Evolutionary conservation across 2,113 vertebrate species (phyloP), one percentile per base, ranked within the genome.

Genomic region (Amblyornis subalaris): DNA sequence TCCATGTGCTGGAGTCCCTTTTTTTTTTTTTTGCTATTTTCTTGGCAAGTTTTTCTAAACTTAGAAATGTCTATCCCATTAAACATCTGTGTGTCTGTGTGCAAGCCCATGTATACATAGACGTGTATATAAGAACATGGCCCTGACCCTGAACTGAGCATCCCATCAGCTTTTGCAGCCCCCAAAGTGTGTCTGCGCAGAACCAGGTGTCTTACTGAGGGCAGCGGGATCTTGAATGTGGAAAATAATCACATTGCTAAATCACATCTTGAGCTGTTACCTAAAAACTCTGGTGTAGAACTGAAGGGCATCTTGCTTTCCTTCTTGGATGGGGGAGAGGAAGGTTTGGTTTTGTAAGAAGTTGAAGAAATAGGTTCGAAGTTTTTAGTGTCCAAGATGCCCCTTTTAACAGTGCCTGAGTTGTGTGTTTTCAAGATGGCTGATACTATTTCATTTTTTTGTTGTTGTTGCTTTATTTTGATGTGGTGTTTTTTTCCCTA

Each of bases 31-130:
- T 66, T 7, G 0, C 5, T 53, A 10, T 88, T 85, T 94, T 79
- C 76, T 89, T 94, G 85, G 60, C 69, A 81, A 84, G 29, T 67
- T 87, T 82, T 85, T 85, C 45, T 90, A 65, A 88, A 88, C 48
- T 88, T 35, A 53, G 58, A 42, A 50, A 70, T 24, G 18, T 61
- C 75, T 79, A 16, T 12, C 58, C 29, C 28, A 4, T 73, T 72
- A 69, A 64, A 95, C 57, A 40, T 72, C 71, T 88, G 85, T 4
- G 62, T 40, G 45, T n/a, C 70, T 33, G 23, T 64, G 36, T 3
- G 1, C 16, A 70, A 54, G 33, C 47, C 50, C 25, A 6, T 45
- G 44, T 81, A 36, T 82, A 65, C 74, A 26, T 65, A 61, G 31
- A 51, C 3, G 2, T 33, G 42, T 89, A 33, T 50, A 40, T 85